phyloP scores from a whole-genome alignment of 2,113 vertebrate genomes.

The Anguilla japonica region DNA sequence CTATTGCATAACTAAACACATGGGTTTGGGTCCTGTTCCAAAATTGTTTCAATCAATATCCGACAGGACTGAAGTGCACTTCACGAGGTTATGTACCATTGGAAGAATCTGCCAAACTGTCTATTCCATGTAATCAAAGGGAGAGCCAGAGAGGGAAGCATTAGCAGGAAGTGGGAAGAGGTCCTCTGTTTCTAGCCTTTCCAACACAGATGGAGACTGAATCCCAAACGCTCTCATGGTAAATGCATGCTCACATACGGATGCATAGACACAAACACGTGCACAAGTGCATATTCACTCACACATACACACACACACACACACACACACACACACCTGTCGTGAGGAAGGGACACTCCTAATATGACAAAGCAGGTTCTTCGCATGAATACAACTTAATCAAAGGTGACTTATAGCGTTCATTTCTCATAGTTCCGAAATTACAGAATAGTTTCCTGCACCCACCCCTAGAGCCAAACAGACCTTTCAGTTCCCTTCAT shows the following conservation, averaged over 20 bases:
- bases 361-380: too few species aligned
- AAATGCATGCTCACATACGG: neutral
- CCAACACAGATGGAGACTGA: neutral
- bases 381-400: neutral
- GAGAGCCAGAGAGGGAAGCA: neutral
- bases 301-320: neutral
- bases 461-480: too few species aligned
- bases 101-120: neutral
- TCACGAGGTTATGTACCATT: neutral
- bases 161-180: neutral
- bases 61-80: neutral
- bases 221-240: neutral
- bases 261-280: neutral
- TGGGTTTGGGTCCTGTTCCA: neutral
- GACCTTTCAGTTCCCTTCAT: too few species aligned
- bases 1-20: conserved; percentile 16
- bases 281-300: neutral
- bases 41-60: too few species aligned
- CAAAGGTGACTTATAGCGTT: neutral
- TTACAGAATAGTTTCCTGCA: too few species aligned
- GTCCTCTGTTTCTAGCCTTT: neutral
- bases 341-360: neutral
- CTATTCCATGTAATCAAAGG: neutral
- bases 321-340: neutral
- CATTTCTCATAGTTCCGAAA: neutral